Percentiles rank a stretch among this genome's conserved stretches.
These are phyloP conservation scores for Pungitius pungitius DNA, from an alignment of 2,113 vertebrate genomes.

Conservation along the genomic window DNA sequence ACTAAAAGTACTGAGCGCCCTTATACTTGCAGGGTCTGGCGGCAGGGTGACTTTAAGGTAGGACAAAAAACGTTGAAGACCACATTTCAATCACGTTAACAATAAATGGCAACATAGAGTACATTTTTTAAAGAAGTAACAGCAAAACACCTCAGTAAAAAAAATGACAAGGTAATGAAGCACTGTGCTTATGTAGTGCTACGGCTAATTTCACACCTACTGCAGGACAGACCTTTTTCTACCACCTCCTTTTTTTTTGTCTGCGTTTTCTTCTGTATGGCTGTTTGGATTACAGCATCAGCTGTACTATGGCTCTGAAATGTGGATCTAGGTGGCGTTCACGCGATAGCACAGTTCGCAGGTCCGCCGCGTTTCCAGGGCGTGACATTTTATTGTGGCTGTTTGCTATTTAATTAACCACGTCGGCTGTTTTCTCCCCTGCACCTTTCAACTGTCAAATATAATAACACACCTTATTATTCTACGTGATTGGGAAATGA, in stretches of 20 bases:
- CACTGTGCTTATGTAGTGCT: slow-evolving; percentile 65
- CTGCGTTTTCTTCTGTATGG: slow-evolving; percentile 52
- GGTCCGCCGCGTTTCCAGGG: slow-evolving; percentile 42
- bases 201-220: slow-evolving; percentile 61
- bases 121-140: slow-evolving; percentile 54
- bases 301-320: slow-evolving; percentile 54
- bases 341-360: slow-evolving; percentile 47
- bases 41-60: slow-evolving; percentile 36
- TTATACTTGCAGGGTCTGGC: slow-evolving; percentile 37
- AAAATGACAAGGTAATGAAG: slow-evolving; percentile 42
- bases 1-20: slow-evolving; percentile 40
- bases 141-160: slow-evolving; percentile 58
- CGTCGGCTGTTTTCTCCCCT: slow-evolving; percentile 23
- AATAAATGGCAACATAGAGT: slow-evolving; percentile 62
- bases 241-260: slow-evolving; percentile 31
- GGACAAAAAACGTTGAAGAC: slow-evolving; percentile 50
- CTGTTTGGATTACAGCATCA: slow-evolving; percentile 50
- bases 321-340: slow-evolving; percentile 27
- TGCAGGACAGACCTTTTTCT: slow-evolving; percentile 46
- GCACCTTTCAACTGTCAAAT: slow-evolving; percentile 64
- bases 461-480: slow-evolving; percentile 50
- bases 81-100: slow-evolving; percentile 63
- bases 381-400: slow-evolving; percentile 34
- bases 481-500: slow-evolving; percentile 36
- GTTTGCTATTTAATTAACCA: slow-evolving; percentile 23